Evolutionary conservation across 2,797 vertebrate species (phyloP).

Genomic region (Epinephelus awoara): DNA sequence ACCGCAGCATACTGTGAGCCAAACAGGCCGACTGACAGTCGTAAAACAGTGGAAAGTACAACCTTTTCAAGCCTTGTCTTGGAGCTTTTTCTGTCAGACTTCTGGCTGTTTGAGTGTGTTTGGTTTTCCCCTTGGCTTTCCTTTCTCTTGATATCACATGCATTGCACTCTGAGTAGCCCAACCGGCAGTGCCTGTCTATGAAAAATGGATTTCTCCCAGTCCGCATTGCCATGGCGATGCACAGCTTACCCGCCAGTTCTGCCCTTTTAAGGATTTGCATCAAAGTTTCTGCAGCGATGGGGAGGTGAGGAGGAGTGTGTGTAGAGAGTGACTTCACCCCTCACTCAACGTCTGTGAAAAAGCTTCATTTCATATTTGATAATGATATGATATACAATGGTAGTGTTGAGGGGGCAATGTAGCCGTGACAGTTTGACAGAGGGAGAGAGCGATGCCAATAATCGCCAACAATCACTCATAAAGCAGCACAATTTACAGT

Average conservation of each 20-base stretch:
- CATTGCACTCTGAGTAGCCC: slow-evolving; percentile 66
- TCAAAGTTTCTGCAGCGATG: slow-evolving; percentile 70
- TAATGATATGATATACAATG: slow-evolving; percentile 27
- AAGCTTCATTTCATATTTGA: slow-evolving; percentile 48
- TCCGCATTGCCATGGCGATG: slow-evolving; percentile 73
- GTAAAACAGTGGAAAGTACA: slow-evolving; percentile 51
- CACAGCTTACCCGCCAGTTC: slow-evolving; percentile 72
- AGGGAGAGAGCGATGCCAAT: background rate
- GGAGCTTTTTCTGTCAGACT: slow-evolving; percentile 65
- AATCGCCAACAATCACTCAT: slow-evolving; percentile 1
- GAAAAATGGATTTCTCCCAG: slow-evolving; percentile 82
- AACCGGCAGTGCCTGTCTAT: slow-evolving; percentile 72
- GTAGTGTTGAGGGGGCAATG: slow-evolving; percentile 8
- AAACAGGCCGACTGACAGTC: slow-evolving; percentile 45
- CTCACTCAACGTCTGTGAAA: slow-evolving; percentile 16
- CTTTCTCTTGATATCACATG: slow-evolving; percentile 77
- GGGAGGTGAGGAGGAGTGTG: slow-evolving; percentile 46
- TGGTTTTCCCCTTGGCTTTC: slow-evolving; percentile 64
- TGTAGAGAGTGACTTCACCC: slow-evolving; percentile 43
- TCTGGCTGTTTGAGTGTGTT: slow-evolving; percentile 58
- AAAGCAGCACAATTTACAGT: slow-evolving; percentile 11
- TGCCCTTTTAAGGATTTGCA: slow-evolving; percentile 79
- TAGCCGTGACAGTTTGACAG: slow-evolving; percentile 7
- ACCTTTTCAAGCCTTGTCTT: slow-evolving; percentile 59
- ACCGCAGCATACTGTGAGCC: slow-evolving; percentile 32